Evolutionary conservation across 2,797 vertebrate species (phyloP), one percentile per base, ranked within the genome.

Genomic region (Choloepus didactylus): DNA sequence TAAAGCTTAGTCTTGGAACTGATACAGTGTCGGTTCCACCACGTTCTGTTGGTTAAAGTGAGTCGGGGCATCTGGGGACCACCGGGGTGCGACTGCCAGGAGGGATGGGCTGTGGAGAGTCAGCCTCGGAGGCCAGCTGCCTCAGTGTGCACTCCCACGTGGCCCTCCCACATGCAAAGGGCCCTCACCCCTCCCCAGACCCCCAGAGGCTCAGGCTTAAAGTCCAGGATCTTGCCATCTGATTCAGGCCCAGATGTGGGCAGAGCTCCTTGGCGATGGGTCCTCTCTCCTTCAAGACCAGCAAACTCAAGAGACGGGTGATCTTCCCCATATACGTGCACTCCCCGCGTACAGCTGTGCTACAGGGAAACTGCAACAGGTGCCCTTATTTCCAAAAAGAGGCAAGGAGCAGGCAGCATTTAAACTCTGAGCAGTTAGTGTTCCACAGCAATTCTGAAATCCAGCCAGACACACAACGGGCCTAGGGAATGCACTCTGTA

Each of bases 191-290:
- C 4, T 9, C 11, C 41, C 59, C 70, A 29, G 54, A 25, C 16
- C 9, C 59, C 4, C 44, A 27, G 1, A 35, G 8, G 49, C 70
- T 73, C 67, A 18, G n/a, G 23, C 31, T 29, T 27, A 12, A 81
- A 9, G 67, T 51, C 6, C 15, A 2, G 3, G 12, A 3, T 9
- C 59, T 86, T 2, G 6, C 46, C 19, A 0, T 25, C 27, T 15
- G 2, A 1, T 0, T 21, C 16, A 10, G 19, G 25, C 4, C 6
- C 29, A 18, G 29, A 0, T 18, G 21, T 18, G 35, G 76, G 1
- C 35, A 41, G 31, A 31, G 10, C 64, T 64, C 5, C 64, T 60
- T 27, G 35, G 41, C 2, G 18, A 5, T 1, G 54, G 15, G 6
- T 62, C 31, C 56, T 70, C 59, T 18, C 15, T 16, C 0, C 70